These are phyloP conservation scores for Griposia aprilina DNA, from an alignment of 2,888 invertebrate genomes.

Conservation along the genomic window DNA sequence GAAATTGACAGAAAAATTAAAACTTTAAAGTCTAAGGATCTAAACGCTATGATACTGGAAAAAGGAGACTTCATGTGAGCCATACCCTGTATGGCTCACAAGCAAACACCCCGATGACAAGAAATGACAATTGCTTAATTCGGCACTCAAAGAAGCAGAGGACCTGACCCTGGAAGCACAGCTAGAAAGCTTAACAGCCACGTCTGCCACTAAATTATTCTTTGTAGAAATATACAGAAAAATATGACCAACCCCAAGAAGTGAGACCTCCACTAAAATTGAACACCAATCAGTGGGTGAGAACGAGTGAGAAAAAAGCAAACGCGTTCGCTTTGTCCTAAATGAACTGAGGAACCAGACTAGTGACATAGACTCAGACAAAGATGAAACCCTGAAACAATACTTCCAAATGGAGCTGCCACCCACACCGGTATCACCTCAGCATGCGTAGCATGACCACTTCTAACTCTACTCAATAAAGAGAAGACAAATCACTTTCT, in stretches of 20 bases:
- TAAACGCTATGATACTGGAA: background rate
- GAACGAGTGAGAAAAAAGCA: too few species aligned
- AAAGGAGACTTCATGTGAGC: background rate
- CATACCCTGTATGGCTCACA: background rate
- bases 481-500: too few species aligned
- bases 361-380: background rate
- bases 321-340: background rate
- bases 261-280: background rate
- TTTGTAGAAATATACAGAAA: background rate
- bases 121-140: background rate
- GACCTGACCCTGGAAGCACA: background rate
- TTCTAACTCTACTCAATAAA: too few species aligned
- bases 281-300: background rate
- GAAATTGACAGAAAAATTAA: background rate
- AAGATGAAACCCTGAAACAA: background rate
- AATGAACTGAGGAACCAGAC: background rate
- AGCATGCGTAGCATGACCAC: too few species aligned
- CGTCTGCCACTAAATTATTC: background rate
- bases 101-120: background rate
- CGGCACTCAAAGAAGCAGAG: background rate
- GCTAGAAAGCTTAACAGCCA: background rate
- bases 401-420: background rate
- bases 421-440: background rate
- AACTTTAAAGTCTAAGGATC: background rate
- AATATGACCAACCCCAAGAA: background rate